Evolutionary conservation across 2,888 invertebrate genomes (phyloP).

Genomic region (Tetrapedia diversipes): DNA sequence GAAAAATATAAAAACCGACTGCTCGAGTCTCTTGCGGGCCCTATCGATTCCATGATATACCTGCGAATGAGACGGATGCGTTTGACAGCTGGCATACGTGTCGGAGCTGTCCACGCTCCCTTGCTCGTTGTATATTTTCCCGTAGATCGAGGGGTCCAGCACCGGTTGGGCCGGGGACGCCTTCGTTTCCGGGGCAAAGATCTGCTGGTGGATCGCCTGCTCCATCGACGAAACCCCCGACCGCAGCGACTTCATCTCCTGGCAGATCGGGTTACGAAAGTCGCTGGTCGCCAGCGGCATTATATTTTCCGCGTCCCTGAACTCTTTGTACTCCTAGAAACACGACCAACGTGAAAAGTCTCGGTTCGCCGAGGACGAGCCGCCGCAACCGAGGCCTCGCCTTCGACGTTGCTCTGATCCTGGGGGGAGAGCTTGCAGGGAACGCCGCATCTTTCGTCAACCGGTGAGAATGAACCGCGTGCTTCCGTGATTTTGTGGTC

Average conservation of each 20-base stretch:
- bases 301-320: conserved; percentile 94
- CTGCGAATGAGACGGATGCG: conserved; percentile 96
- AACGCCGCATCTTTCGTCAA: conserved; percentile 23
- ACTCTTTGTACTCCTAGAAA: conserved; percentile 93
- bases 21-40: neutral
- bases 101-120: conserved; percentile 90
- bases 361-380: conserved; percentile 35
- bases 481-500: no score
- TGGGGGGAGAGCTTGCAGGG: neutral
- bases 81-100: conserved; percentile 98
- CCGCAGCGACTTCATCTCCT: conserved; percentile 89
- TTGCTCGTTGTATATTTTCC: conserved; percentile 80
- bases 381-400: conserved; percentile 18
- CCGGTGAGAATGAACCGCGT: no score
- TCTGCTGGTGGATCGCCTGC: conserved; percentile 3
- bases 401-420: conserved; percentile 27
- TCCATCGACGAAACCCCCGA: conserved; percentile 42
- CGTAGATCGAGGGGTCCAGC: conserved; percentile 70
- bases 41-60: conserved; percentile 52
- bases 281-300: conserved; percentile 94
- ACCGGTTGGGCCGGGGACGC: conserved; percentile 59
- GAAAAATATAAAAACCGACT: no score
- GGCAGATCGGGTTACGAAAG: conserved; percentile 91
- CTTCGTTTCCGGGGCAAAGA: conserved; percentile 50
- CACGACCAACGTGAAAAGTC: conserved; percentile 66